Percentiles rank a stretch among this genome's conserved stretches.
phyloP scores from a whole-genome alignment of 2,113 vertebrate genomes.

The Syngnathus floridae region DNA sequence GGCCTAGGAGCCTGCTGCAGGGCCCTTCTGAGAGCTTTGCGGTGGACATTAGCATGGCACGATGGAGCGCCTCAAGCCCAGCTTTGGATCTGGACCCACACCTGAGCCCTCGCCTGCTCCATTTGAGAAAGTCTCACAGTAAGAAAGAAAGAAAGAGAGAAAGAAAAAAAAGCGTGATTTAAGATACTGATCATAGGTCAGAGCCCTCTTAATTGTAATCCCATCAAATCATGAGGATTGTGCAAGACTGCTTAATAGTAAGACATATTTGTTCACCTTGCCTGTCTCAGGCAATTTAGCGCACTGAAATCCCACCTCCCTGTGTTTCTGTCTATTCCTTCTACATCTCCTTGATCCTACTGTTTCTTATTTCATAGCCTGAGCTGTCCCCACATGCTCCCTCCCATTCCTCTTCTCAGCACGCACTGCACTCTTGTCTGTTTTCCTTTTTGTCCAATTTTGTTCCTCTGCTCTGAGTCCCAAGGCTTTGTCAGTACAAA shows the following conservation, averaged over 20 bases:
- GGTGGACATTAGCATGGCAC: too few species aligned
- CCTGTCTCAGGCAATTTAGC: slow-evolving; percentile 1
- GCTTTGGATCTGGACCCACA: too few species aligned
- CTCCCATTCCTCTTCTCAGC: not conserved
- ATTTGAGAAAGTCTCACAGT: not conserved
- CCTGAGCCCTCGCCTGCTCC: too few species aligned
- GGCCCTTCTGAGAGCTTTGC: too few species aligned
- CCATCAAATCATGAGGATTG: not conserved
- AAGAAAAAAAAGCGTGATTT: not conserved
- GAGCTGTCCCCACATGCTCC: slow-evolving; percentile 18
- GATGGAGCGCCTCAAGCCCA: too few species aligned
- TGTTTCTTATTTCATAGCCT: slow-evolving; percentile 13
- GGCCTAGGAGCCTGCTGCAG: too few species aligned
- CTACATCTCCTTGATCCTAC: not conserved
- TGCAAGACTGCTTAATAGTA: not conserved
- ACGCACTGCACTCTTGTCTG: slow-evolving; percentile 31
- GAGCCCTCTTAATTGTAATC: not conserved
- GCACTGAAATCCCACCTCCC: not conserved
- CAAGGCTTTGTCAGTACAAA: slow-evolving; percentile 31
- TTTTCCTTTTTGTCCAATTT: slow-evolving; percentile 42
- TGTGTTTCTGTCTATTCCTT: not conserved
- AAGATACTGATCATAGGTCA: not conserved
- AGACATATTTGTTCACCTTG: not conserved
- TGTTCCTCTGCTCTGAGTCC: slow-evolving; percentile 6
- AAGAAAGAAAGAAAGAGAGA: not conserved